phyloP scores from a whole-genome alignment of 2,113 vertebrate genomes.

The Psilopsiagon aurifrons region DNA sequence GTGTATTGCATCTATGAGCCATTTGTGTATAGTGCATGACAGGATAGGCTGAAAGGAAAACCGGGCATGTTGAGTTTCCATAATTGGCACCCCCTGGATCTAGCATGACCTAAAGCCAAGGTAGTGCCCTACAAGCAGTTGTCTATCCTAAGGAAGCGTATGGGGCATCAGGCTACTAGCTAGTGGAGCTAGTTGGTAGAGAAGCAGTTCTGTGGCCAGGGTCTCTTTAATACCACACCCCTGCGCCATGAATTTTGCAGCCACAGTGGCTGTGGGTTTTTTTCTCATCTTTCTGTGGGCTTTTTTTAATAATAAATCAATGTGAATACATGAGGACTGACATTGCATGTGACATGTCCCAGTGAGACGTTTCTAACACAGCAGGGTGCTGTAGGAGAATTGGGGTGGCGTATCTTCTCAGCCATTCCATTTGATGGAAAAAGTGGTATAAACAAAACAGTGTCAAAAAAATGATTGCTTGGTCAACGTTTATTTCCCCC shows the following conservation, averaged over 20 bases:
- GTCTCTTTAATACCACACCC: background rate
- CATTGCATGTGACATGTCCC: accelerated
- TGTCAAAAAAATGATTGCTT: background rate
- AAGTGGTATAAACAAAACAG: background rate
- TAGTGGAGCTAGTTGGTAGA: background rate
- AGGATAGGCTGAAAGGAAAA: background rate
- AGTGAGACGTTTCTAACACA: background rate
- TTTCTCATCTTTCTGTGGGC: background rate
- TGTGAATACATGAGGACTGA: background rate
- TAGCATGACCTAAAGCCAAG: background rate
- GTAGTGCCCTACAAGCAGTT: accelerated
- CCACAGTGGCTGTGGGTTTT: background rate
- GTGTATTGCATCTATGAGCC: accelerated
- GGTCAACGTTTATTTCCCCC: background rate
- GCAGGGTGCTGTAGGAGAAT: background rate
- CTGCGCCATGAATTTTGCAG: background rate
- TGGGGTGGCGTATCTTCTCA: background rate
- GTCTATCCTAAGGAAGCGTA: accelerated
- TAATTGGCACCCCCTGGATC: background rate
- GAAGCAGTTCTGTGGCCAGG: background rate
- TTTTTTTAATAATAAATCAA: background rate
- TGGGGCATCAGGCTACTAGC: background rate
- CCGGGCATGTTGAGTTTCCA: background rate
- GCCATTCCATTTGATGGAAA: too few relatives aligned
- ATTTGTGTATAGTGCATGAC: background rate